These are phyloP conservation scores for Thumatha senex DNA, from an alignment of 2,888 invertebrate genomes.

Conservation along the genomic window DNA sequence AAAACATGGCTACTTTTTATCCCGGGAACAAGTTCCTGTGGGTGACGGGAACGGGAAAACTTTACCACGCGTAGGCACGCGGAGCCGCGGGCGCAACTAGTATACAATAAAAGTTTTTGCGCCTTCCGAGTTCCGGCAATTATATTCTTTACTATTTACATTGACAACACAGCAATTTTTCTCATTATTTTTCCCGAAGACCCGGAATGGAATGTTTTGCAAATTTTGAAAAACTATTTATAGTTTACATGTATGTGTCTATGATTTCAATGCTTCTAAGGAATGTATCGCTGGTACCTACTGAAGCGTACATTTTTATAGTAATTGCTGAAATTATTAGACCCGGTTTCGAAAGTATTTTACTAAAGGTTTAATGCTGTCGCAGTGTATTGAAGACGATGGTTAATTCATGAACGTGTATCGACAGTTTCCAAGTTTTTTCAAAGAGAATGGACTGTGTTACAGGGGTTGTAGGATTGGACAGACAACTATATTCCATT, in stretches of 20 bases:
- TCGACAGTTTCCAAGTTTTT: conserved; percentile 24
- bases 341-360: conserved; percentile 7
- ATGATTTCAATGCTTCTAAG: background rate
- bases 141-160: background rate
- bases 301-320: too few species aligned
- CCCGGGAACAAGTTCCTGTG: too few species aligned
- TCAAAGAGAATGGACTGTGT: conserved; percentile 12
- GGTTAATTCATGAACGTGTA: conserved; percentile 37
- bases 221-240: background rate
- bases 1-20: too few species aligned
- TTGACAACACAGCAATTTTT: background rate
- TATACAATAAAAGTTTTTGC: too few species aligned
- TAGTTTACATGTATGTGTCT: background rate
- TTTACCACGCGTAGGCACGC: too few species aligned
- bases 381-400: conserved; percentile 19
- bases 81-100: too few species aligned
- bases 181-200: background rate
- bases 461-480: conserved; percentile 9
- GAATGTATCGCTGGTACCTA: too few species aligned
- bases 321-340: conserved; percentile 4
- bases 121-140: too few species aligned
- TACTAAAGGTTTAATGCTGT: conserved; percentile 21
- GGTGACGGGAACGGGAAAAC: too few species aligned
- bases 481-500: conserved; percentile 5
- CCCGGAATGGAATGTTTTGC: background rate